Evolutionary conservation across 2,113 vertebrate species (phyloP).

Genomic region (Cyphomyrus plagiostoma): DNA sequence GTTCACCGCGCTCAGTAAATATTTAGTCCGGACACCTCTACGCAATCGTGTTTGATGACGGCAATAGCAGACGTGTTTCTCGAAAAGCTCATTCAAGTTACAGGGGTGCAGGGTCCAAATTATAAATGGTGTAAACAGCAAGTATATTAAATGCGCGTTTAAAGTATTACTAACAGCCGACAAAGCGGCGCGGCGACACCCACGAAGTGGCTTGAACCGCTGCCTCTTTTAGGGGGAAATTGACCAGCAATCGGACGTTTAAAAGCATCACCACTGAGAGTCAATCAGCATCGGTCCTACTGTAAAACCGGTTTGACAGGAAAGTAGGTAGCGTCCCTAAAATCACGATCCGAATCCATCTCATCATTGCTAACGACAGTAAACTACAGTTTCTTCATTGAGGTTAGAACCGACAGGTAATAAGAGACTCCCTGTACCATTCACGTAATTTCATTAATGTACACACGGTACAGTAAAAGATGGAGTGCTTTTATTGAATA

Average conservation of each 20-base stretch:
- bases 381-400: not conserved
- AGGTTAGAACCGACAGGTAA: not conserved
- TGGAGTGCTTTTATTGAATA: not conserved
- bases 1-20: not conserved
- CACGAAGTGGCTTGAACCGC: not conserved
- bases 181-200: not conserved
- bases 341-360: not conserved
- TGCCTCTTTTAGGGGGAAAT: not conserved
- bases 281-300: not conserved
- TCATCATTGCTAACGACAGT: not conserved
- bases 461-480: not conserved
- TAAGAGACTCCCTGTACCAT: not conserved
- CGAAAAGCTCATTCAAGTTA: not conserved
- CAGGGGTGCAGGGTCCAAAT: not conserved
- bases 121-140: not conserved
- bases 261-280: not conserved
- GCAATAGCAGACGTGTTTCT: not conserved
- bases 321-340: not conserved
- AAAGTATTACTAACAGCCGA: not conserved
- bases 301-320: not conserved
- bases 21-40: not conserved
- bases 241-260: not conserved
- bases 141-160: not conserved
- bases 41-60: not conserved
- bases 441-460: not conserved